A percentile compares a stretch with the other conserved stretches of the same genome.
These are phyloP conservation scores for Hypolimnas misippus DNA, from an alignment of 2,888 invertebrate genomes.

Conservation along the genomic window DNA sequence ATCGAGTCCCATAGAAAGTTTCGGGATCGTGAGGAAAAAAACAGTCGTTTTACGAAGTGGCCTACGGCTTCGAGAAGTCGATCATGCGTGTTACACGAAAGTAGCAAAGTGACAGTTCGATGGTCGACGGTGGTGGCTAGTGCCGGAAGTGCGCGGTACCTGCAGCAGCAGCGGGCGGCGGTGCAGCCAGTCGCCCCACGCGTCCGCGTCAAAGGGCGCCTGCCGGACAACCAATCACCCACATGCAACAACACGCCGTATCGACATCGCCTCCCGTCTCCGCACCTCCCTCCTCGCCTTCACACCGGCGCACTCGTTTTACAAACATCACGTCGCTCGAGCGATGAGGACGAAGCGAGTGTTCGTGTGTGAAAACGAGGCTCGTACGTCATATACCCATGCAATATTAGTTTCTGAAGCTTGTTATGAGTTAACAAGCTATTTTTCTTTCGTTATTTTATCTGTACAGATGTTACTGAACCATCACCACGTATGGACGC, in stretches of 20 bases:
- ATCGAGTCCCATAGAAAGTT: neutral
- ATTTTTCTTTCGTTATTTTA: slow-evolving; percentile 51
- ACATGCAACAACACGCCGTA: slow-evolving; percentile 80
- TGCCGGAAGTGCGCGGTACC: slow-evolving; percentile 70
- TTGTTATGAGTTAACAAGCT: slow-evolving; percentile 56
- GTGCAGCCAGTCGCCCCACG: slow-evolving; percentile 84
- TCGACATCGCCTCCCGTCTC: slow-evolving; percentile 43
- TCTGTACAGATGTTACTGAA: slow-evolving; percentile 50
- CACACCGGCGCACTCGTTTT: neutral
- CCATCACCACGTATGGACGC: slow-evolving; percentile 70
- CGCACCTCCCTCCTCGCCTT: slow-evolving; percentile 32
- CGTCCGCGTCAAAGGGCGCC: slow-evolving; percentile 75
- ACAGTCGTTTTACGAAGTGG: neutral
- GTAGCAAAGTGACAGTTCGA: neutral
- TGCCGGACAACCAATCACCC: slow-evolving; percentile 76
- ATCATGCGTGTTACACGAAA: slow-evolving; percentile 14
- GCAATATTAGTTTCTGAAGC: slow-evolving; percentile 77
- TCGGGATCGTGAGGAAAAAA: neutral
- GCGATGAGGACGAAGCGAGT: neutral
- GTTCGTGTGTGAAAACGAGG: slow-evolving; percentile 35
- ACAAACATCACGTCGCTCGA: neutral
- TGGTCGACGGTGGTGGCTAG: neutral
- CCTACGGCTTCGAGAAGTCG: neutral
- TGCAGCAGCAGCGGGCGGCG: slow-evolving; percentile 92
- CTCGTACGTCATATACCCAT: slow-evolving; percentile 63